Conservation (phyloP, 2,888 invertebrate species). For the Argyresthia goedartella region DNA sequence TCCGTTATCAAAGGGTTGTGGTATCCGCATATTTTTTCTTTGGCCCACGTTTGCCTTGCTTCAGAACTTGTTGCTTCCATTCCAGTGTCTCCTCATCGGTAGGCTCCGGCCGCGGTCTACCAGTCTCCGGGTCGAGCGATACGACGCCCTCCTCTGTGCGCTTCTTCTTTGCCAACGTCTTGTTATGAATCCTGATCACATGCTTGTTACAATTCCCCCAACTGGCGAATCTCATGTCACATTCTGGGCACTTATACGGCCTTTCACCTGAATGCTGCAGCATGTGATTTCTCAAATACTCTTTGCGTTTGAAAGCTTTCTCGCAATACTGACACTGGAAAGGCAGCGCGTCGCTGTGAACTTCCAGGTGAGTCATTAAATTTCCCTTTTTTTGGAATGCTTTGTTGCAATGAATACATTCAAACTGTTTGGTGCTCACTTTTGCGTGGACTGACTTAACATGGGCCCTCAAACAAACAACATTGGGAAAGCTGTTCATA, state of each 20-base stretch:
- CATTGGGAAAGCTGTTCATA: not conserved
- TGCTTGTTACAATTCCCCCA: conserved; percentile 81
- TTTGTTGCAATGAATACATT: conserved; percentile 7
- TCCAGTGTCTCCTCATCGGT: too few species aligned
- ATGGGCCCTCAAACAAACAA: conserved; percentile 1
- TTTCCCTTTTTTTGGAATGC: conserved; percentile 67
- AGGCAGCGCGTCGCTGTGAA: conserved; percentile 77
- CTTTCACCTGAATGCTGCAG: conserved; percentile 39
- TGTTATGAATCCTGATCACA: conserved; percentile 33
- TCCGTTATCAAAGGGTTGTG: too few species aligned
- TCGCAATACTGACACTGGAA: conserved; percentile 76
- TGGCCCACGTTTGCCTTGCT: not conserved
- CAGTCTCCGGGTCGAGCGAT: not conserved
- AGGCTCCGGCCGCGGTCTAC: not conserved
- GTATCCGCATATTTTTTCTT: not conserved
- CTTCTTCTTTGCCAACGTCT: not conserved
- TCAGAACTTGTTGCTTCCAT: not conserved
- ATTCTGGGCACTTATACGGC: conserved; percentile 74
- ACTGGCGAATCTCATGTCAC: conserved; percentile 72
- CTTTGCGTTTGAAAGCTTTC: conserved; percentile 74
- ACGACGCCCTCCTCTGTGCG: not conserved
- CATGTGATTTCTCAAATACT: conserved; percentile 43
- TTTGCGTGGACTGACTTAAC: conserved; percentile 2
- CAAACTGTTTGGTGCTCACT: not conserved
- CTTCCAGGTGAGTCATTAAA: conserved; percentile 72